Conservation (phyloP, 2,888 invertebrate genomes). For the Ferrisia virgata region DNA sequence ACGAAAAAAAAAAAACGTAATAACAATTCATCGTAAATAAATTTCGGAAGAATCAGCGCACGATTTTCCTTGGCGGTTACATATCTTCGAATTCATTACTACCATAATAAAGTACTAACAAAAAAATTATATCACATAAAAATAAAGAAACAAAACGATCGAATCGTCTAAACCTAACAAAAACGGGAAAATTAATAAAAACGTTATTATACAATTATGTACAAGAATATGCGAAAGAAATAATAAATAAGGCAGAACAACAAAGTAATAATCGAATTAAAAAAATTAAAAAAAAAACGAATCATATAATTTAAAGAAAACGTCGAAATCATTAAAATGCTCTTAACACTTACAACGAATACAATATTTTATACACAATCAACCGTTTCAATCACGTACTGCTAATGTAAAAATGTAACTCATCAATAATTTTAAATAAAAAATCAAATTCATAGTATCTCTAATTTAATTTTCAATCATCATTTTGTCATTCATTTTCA, state of each 20-base stretch:
- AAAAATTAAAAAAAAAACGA: constrained; percentile 19
- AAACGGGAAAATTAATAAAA: constrained; percentile 40
- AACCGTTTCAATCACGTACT: constrained; percentile 2
- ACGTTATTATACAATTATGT: constrained; percentile 36
- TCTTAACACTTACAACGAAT: constrained; percentile 30
- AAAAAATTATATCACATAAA: constrained; percentile 43
- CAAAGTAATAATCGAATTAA: constrained; percentile 8
- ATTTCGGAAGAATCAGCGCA: constrained; percentile 30
- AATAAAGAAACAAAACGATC: constrained; percentile 45
- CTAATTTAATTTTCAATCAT: background rate
- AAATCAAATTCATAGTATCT: background rate
- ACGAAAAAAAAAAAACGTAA: background rate
- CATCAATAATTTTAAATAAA: background rate
- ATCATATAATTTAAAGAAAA: constrained; percentile 37
- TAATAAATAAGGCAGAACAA: constrained; percentile 42
- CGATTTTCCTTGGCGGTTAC: background rate
- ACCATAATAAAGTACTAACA: constrained; percentile 40
- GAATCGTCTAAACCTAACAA: constrained; percentile 40
- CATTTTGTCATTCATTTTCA: background rate
- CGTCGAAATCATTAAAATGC: constrained; percentile 42
- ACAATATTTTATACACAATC: constrained; percentile 29
- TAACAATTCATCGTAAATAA: background rate
- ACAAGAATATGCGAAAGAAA: constrained; percentile 32
- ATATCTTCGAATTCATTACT: background rate
- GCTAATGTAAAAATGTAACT: constrained; percentile 7